These are phyloP conservation scores for Phainopepla nitens DNA, from an alignment of 2,113 vertebrate species.

Conservation along the genomic window DNA sequence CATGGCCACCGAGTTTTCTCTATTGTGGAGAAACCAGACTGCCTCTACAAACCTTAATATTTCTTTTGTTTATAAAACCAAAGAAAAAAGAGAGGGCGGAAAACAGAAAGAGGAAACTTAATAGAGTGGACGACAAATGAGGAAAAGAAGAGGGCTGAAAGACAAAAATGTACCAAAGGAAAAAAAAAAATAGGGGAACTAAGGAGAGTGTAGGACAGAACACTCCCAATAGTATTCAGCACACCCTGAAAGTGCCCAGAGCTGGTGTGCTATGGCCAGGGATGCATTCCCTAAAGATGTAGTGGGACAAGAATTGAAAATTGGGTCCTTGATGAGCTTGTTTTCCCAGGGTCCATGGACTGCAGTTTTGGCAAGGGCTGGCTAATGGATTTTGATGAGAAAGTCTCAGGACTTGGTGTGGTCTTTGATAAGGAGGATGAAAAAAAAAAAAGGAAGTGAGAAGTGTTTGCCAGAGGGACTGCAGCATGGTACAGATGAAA, in stretches of 20 bases:
- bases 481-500: not conserved
- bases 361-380: not conserved
- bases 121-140: not conserved
- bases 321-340: not conserved
- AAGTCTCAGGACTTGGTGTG: not conserved
- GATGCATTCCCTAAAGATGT: not conserved
- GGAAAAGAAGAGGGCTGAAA: not conserved
- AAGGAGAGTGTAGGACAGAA: not conserved
- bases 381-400: not conserved
- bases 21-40: not conserved
- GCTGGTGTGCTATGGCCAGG: fast-evolving
- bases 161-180: not conserved
- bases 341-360: not conserved
- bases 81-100: not conserved
- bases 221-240: not conserved
- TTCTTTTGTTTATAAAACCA: not conserved
- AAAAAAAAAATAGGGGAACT: not conserved
- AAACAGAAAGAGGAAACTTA: not conserved
- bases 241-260: not conserved
- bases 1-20: not conserved
- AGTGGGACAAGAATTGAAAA: not conserved
- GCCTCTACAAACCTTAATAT: not conserved
- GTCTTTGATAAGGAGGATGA: not conserved
- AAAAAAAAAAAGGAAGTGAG: not conserved
- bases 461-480: not conserved